phyloP scores from a whole-genome alignment of 2,797 vertebrate genomes.

The Coendou prehensilis region DNA sequence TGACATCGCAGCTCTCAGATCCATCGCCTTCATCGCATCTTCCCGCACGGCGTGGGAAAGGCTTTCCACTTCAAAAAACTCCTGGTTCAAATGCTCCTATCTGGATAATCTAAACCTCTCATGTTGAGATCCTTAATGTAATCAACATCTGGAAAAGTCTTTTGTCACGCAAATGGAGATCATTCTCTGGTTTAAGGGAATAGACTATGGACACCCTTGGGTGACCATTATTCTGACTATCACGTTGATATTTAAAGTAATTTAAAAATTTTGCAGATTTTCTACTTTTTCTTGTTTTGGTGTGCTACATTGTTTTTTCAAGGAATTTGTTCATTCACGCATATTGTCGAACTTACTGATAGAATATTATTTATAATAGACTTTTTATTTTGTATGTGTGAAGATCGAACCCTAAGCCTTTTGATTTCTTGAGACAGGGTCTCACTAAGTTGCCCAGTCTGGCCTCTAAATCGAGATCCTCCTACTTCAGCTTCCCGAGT shows the following conservation, averaged over 20 bases:
- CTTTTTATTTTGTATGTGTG: background rate
- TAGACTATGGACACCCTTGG: background rate
- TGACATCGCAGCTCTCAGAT: background rate
- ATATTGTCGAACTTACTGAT: background rate
- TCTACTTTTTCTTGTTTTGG: background rate
- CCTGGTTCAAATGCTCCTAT: background rate
- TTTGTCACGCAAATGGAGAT: background rate
- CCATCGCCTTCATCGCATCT: background rate
- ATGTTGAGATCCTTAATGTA: background rate
- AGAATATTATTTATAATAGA: background rate
- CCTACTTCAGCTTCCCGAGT: background rate
- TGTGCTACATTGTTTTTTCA: background rate
- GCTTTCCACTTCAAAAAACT: background rate
- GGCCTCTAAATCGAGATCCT: background rate
- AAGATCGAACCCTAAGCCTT: background rate
- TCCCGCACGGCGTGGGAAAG: background rate
- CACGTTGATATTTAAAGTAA: background rate
- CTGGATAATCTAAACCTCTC: background rate
- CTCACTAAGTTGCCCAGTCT: background rate
- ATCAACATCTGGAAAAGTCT: background rate
- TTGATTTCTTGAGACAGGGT: background rate
- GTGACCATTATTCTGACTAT: background rate
- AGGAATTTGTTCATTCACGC: background rate
- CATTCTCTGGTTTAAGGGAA: background rate
- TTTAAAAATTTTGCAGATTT: background rate